Evolutionary conservation across 2,797 vertebrate species (phyloP).

Genomic region (Gymnodraco acuticeps): DNA sequence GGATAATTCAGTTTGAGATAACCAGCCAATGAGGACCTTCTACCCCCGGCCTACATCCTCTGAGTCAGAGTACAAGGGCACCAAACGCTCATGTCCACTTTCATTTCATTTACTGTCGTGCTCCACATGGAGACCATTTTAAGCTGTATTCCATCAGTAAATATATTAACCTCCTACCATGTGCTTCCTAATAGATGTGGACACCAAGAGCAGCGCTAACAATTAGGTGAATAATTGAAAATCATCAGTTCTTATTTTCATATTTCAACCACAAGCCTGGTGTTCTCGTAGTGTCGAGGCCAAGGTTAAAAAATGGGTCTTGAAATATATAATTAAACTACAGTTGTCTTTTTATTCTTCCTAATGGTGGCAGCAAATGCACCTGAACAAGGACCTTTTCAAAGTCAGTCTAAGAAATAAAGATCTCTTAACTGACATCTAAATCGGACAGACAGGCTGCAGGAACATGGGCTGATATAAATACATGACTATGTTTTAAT

Average conservation of each 20-base stretch:
- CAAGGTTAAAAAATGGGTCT: not conserved
- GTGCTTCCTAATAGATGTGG: constrained; percentile 8
- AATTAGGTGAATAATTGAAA: not conserved
- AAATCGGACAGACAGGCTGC: not conserved
- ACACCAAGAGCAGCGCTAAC: not conserved
- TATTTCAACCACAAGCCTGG: constrained; percentile 1
- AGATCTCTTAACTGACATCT: not conserved
- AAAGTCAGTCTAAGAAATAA: constrained; percentile 1
- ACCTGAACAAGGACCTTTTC: not conserved
- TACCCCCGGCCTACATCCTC: not conserved
- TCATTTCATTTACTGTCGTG: constrained; percentile 5
- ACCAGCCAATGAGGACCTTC: not conserved
- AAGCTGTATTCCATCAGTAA: constrained; percentile 3
- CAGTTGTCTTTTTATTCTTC: not conserved
- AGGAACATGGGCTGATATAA: not conserved
- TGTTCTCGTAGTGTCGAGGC: not conserved
- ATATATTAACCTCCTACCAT: not conserved
- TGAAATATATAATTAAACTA: not conserved
- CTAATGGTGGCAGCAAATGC: not conserved
- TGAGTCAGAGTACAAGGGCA: not conserved
- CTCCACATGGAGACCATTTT: not conserved
- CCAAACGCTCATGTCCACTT: not conserved
- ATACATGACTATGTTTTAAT: not conserved
- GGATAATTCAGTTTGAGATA: not conserved
- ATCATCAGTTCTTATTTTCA: not conserved